Evolutionary conservation across 2,888 invertebrate genomes (phyloP).

Genomic region (Lasioglossum villosulum): DNA sequence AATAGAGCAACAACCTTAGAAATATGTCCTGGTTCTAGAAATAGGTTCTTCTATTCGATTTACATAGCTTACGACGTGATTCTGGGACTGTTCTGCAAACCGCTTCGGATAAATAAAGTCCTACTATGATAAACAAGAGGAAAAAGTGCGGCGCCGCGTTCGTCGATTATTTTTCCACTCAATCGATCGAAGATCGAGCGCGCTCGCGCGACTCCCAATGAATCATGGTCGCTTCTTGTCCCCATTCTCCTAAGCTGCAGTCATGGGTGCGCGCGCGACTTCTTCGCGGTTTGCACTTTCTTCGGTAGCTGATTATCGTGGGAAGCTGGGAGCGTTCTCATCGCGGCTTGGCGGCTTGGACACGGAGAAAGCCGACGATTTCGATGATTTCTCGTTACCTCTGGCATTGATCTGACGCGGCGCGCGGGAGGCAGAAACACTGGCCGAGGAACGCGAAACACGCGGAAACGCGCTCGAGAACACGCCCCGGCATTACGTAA

Average conservation of each 20-base stretch:
- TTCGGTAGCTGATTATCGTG: conserved; percentile 60
- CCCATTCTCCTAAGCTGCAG: not conserved
- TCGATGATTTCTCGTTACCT: conserved; percentile 43
- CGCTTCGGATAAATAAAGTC: not conserved
- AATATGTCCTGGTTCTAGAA: not conserved
- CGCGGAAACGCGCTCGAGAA: conserved; percentile 47
- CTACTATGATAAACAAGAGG: not conserved
- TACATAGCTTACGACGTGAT: not conserved
- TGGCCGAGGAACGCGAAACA: conserved; percentile 40
- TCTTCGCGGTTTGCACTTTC: conserved; percentile 51
- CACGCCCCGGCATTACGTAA: conserved; percentile 43
- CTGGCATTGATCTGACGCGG: conserved; percentile 44
- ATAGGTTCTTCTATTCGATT: not conserved
- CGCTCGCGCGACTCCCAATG: conserved; percentile 19
- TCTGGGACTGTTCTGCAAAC: not conserved
- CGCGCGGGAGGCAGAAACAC: conserved; percentile 30
- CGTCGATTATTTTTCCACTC: conserved; percentile 33
- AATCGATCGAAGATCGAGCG: conserved; percentile 39
- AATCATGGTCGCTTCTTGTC: conserved; percentile 13
- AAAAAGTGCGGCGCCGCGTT: not conserved
- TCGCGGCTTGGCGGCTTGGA: not conserved
- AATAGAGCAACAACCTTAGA: not conserved
- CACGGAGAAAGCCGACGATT: conserved; percentile 34
- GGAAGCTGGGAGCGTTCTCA: conserved; percentile 54
- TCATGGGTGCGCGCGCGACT: not conserved